These are phyloP conservation scores for Drosophila anomalata DNA, from an alignment of 2,888 invertebrate species.

Conservation along the genomic window DNA sequence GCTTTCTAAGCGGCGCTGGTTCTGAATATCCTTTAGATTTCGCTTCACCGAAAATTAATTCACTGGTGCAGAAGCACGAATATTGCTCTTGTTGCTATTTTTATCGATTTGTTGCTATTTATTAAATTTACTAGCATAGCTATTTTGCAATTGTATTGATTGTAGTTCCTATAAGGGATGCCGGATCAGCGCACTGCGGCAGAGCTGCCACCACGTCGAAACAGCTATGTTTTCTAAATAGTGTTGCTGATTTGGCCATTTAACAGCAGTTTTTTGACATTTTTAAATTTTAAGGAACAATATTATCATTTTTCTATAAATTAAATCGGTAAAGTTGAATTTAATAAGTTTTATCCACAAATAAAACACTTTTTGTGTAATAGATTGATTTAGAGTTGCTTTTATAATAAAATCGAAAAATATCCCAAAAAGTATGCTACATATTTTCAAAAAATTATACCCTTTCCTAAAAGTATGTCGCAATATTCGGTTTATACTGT, in stretches of 20 bases:
- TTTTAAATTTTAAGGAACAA: background rate
- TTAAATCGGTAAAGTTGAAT: background rate
- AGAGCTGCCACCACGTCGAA: background rate
- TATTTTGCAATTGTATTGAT: slow-evolving; percentile 62
- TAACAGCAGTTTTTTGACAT: background rate
- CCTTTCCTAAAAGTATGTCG: background rate
- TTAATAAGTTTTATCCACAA: background rate
- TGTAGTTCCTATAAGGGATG: slow-evolving; percentile 46
- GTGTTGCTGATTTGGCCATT: background rate
- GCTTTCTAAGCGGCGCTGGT: slow-evolving; percentile 54
- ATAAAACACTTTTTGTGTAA: background rate
- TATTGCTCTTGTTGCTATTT: slow-evolving; percentile 27
- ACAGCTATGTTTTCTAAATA: background rate
- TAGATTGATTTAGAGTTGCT: background rate
- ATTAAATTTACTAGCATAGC: slow-evolving; percentile 58
- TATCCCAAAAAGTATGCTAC: slow-evolving; percentile 28
- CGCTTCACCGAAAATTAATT: slow-evolving; percentile 6
- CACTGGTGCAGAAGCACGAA: slow-evolving; percentile 21
- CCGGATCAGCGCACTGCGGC: slow-evolving; percentile 4
- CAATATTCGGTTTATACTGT: background rate
- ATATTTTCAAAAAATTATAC: background rate
- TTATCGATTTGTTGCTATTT: slow-evolving; percentile 38
- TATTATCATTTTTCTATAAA: background rate
- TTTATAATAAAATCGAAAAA: background rate
- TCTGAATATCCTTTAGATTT: slow-evolving; percentile 20